Base-by-base conservation (phyloP, 2,888 invertebrate species). In the Formica aserva region DNA sequence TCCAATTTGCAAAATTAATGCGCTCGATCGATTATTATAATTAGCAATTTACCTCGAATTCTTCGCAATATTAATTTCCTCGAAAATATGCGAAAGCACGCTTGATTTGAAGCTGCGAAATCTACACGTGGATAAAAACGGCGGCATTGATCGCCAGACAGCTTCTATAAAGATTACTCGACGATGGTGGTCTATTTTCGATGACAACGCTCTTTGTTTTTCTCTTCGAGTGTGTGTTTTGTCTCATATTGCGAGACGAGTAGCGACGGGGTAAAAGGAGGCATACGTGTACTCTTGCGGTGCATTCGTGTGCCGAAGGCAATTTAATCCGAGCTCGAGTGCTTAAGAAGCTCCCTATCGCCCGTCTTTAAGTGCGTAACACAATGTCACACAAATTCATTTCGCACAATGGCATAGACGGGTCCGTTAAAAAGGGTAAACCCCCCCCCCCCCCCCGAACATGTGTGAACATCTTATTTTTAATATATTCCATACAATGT, bases 321-420 rank as follows among this genome's bases (percentile, higher is more conserved):
- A 72, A 80, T 29, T 72, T 78, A 77, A 81, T 55, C 77, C 77
- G 29, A 63, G 35, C 74, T 41, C 41, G 29, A 26, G 3, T 32
- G 32, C 6, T 32, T 38, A 41, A 62, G 45, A 35, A 67, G 67
- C 55, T 62, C 18, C 45, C 86, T 85, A 86, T 87, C 89, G 66
- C 11, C 18, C 41, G 67, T 29, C 62, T 29, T 48, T 26, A 38
- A 63, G 77, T 57, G 77, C 29, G 62, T 41, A 83, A 84, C 82
- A 91, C 85, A 87, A 86, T 89, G 84, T 90, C 86, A 83, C 71
- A 85, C 74, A 88, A 90, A 90, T 83, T 85, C 18, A 52, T n/a
- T n/a, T 52, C 48, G 8, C n/a, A 52, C n/a, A n/a, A 52, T 52
- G 1, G 8, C n/a, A 52, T 52, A 52, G 8, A 52, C 2, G 8